These are phyloP conservation scores for Drosophila lini DNA, from an alignment of 1,140 invertebrate species.

Conservation along the genomic window DNA sequence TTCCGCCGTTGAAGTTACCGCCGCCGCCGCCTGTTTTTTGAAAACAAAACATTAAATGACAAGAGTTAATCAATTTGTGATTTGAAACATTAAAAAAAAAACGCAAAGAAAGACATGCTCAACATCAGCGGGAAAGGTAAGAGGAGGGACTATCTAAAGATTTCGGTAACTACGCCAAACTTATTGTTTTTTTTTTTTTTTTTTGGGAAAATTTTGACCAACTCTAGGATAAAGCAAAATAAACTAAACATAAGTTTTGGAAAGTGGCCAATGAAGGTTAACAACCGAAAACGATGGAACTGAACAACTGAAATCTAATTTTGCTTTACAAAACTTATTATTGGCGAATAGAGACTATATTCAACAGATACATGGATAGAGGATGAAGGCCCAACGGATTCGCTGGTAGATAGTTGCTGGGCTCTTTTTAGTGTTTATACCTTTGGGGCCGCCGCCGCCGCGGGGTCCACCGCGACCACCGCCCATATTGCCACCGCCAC, in stretches of 20 bases:
- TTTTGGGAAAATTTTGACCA: slow-evolving; percentile 73
- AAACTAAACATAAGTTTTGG: slow-evolving; percentile 56
- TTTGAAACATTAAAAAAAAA: not conserved
- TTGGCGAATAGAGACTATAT: slow-evolving; percentile 31
- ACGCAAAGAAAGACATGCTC: slow-evolving; percentile 34
- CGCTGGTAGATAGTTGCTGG: slow-evolving; percentile 37
- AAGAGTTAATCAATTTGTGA: slow-evolving; percentile 20
- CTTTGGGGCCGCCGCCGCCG: slow-evolving; percentile 82
- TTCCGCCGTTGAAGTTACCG: slow-evolving; percentile 83
- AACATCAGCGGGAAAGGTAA: slow-evolving; percentile 22
- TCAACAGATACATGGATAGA: slow-evolving; percentile 42
- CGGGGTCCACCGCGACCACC: slow-evolving; percentile 69
- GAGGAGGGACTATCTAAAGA: slow-evolving; percentile 23
- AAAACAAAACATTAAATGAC: slow-evolving; percentile 7
- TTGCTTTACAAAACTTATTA: slow-evolving; percentile 38
- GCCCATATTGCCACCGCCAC: slow-evolving; percentile 69
- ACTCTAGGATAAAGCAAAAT: slow-evolving; percentile 59
- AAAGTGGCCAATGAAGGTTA: slow-evolving; percentile 44
- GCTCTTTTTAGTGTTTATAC: slow-evolving; percentile 60
- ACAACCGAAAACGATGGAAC: slow-evolving; percentile 46
- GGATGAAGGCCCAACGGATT: slow-evolving; percentile 26
- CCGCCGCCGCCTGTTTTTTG: slow-evolving; percentile 42
- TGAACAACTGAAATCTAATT: slow-evolving; percentile 43
- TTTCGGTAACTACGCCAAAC: slow-evolving; percentile 67
- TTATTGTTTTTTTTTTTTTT: slow-evolving; percentile 14